Conservation (phyloP, 1,140 invertebrate genomes). For the Heliothis subflexa region DNA sequence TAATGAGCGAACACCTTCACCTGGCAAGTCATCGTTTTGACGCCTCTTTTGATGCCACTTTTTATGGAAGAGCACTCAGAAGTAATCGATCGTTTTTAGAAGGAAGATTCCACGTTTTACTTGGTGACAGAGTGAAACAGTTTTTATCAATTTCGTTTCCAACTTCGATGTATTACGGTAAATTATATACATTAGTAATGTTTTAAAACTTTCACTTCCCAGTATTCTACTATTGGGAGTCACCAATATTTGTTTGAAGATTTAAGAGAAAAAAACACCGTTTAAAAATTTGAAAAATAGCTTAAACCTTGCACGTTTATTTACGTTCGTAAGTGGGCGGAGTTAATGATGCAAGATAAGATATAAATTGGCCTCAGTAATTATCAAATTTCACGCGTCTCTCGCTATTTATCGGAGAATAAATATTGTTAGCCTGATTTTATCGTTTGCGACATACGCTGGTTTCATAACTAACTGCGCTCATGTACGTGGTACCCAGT, state of each 20-base stretch:
- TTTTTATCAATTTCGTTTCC: conserved; percentile 25
- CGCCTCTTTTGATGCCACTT: conserved; percentile 40
- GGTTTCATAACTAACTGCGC: conserved; percentile 66
- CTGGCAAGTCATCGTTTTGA: conserved; percentile 30
- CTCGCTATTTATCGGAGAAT: conserved; percentile 74
- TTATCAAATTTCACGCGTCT: conserved; percentile 81
- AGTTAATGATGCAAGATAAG: conserved; percentile 77
- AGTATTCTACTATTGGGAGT: neutral
- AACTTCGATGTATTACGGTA: conserved; percentile 18
- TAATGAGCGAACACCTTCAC: conserved; percentile 31
- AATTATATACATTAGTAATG: conserved; percentile 28
- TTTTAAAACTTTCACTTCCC: conserved; percentile 43
- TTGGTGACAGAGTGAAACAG: conserved; percentile 17
- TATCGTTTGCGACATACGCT: conserved; percentile 64
- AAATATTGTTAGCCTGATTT: conserved; percentile 78
- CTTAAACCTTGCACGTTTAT: neutral
- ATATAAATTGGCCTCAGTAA: conserved; percentile 76
- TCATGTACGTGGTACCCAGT: conserved; percentile 47
- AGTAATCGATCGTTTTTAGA: conserved; percentile 41
- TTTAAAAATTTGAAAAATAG: conserved; percentile 31
- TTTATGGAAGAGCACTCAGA: conserved; percentile 31
- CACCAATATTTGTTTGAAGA: neutral
- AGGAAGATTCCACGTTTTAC: conserved; percentile 36
- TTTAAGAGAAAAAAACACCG: neutral
- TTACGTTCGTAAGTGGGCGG: conserved; percentile 62